A percentile compares a stretch with the other conserved stretches of the same genome.
These are phyloP conservation scores for Rhinopomastus cyanomelas DNA, from an alignment of 2,113 vertebrate species.

Conservation along the genomic window DNA sequence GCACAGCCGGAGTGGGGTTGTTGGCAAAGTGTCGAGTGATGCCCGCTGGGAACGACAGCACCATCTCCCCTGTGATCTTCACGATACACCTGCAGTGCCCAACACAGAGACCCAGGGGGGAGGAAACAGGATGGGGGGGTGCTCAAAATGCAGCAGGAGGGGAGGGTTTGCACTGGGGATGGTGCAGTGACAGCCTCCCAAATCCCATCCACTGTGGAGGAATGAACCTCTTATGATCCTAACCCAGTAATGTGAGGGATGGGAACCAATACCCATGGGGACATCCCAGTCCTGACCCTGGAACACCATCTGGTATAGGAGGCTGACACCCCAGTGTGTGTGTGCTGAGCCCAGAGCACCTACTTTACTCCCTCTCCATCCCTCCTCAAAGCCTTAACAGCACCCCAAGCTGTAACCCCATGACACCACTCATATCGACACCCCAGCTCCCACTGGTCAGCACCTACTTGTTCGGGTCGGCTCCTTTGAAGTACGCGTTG, in stretches of 20 bases:
- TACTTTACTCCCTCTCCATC: not conserved
- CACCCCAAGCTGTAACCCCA: not conserved
- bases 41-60: conserved; percentile 94
- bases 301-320: rapidly evolving
- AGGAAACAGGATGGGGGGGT: not conserved
- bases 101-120: not conserved
- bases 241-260: not conserved
- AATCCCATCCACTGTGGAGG: rapidly evolving
- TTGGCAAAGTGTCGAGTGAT: conserved; percentile 96
- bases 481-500: conserved; percentile 97
- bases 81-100: conserved; percentile 85
- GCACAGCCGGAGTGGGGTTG: conserved; percentile 87
- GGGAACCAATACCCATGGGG: not conserved
- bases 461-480: conserved; percentile 94
- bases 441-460: rapidly evolving
- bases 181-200: rapidly evolving
- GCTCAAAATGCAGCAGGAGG: not conserved
- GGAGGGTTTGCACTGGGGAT: rapidly evolving
- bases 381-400: not conserved
- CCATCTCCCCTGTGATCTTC: conserved; percentile 97
- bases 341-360: not conserved
- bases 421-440: rapidly evolving
- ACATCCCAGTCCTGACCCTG: not conserved
- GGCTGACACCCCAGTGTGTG: not conserved
- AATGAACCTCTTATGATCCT: not conserved